Percentiles rank a stretch among this genome's conserved stretches.
Evolutionary conservation across 1,140 invertebrate species (phyloP).

Genomic region (Brachionus paranguensis): DNA sequence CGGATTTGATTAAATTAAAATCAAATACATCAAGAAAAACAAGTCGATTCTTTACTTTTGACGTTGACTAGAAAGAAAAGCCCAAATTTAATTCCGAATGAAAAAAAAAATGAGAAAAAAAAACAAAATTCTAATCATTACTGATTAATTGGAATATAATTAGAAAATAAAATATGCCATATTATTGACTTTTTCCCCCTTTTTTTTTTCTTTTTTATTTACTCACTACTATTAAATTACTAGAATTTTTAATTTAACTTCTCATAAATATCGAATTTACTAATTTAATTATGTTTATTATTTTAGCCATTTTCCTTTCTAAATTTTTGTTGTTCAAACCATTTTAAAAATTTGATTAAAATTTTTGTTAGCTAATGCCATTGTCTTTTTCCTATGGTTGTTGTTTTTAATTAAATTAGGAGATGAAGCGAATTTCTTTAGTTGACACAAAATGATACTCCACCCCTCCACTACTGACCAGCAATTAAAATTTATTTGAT

Average conservation of each 20-base stretch:
- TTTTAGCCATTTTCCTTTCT: not conserved
- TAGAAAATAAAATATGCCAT: slow-evolving; percentile 25
- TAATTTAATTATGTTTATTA: slow-evolving; percentile 19
- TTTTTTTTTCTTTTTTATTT: not conserved
- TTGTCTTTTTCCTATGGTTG: not conserved
- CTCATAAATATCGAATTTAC: slow-evolving; percentile 26
- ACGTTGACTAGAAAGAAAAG: not conserved
- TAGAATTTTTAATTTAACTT: slow-evolving; percentile 15
- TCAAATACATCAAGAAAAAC: not conserved
- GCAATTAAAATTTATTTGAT: not conserved
- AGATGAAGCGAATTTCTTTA: not conserved
- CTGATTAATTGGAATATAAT: slow-evolving; percentile 36
- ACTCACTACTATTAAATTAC: slow-evolving; percentile 27
- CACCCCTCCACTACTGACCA: too few species aligned
- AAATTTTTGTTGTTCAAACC: not conserved
- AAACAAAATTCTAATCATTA: not conserved
- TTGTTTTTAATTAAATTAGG: not conserved
- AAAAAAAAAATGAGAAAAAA: not conserved
- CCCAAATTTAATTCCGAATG: not conserved
- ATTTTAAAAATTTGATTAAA: not conserved
- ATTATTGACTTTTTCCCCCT: not conserved
- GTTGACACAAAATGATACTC: not conserved
- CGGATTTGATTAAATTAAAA: slow-evolving; percentile 1
- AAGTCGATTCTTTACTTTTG: not conserved
- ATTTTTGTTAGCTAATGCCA: not conserved